Conservation (phyloP, 1,140 invertebrate species). For the Drosophila malerkotliana region DNA sequence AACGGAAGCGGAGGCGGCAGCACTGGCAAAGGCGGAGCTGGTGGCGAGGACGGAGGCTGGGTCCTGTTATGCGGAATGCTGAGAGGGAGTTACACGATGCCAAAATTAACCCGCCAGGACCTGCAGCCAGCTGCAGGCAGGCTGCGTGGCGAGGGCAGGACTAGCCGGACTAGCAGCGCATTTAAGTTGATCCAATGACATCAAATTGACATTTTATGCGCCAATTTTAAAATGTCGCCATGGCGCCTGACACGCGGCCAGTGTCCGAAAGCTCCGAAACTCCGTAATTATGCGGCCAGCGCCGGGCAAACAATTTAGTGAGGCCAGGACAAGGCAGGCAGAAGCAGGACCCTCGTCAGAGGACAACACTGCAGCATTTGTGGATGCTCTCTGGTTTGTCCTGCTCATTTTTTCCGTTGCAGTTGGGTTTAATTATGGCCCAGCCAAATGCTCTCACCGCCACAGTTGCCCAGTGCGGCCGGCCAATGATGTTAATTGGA, state of each 20-base stretch:
- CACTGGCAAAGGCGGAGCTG: background rate
- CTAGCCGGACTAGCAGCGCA: conserved; percentile 51
- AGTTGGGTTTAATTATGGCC: conserved; percentile 48
- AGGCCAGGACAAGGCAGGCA: conserved; percentile 7
- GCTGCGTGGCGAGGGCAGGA: conserved; percentile 37
- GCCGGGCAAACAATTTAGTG: conserved; percentile 72
- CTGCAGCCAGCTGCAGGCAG: conserved; percentile 34
- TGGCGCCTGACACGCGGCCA: conserved; percentile 48
- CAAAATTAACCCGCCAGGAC: conserved; percentile 71
- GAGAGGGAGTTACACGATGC: conserved; percentile 57
- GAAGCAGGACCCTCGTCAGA: background rate
- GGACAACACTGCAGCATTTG: conserved; percentile 35
- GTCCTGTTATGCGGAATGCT: conserved; percentile 43
- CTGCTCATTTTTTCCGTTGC: conserved; percentile 37
- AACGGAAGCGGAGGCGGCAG: background rate
- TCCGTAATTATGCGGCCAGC: conserved; percentile 74
- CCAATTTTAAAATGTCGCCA: conserved; percentile 75
- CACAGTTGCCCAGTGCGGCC: conserved; percentile 38
- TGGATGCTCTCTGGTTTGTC: conserved; percentile 33
- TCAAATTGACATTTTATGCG: conserved; percentile 82
- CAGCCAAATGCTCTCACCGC: conserved; percentile 27
- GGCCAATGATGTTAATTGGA: conserved; percentile 43
- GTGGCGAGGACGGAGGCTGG: conserved; percentile 10
- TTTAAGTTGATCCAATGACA: conserved; percentile 82
- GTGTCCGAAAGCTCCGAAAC: conserved; percentile 39